A percentile compares a stretch with the other conserved stretches of the same genome.
These are phyloP conservation scores for Andrena fulva DNA, from an alignment of 2,888 invertebrate species.

Conservation along the genomic window DNA sequence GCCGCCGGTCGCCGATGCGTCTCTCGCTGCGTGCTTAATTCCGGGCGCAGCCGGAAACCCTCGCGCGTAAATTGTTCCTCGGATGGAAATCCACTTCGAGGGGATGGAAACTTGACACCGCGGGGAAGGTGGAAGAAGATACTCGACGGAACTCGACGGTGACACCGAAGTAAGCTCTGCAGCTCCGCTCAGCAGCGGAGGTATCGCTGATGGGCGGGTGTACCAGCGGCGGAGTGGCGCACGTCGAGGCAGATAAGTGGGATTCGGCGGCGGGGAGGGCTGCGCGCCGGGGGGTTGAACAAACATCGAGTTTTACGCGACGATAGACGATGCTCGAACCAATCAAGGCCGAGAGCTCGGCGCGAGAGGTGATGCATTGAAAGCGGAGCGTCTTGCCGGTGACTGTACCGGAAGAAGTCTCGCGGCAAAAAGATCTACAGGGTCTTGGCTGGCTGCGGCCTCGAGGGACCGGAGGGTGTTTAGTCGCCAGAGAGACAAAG, in stretches of 20 bases:
- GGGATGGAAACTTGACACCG: not conserved
- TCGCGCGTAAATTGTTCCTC: not conserved
- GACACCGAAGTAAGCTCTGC: no score
- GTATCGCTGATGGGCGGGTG: no score
- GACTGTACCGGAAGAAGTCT: constrained; percentile 77
- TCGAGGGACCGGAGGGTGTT: constrained; percentile 68
- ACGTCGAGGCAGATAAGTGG: no score
- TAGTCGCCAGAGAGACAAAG: constrained; percentile 73
- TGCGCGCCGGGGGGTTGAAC: not conserved
- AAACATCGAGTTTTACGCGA: not conserved
- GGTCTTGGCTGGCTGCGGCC: constrained; percentile 64
- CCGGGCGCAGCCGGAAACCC: not conserved
- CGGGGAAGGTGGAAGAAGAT: no score
- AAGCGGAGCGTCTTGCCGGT: constrained; percentile 52
- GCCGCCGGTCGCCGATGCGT: constrained; percentile 2
- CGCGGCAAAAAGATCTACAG: constrained; percentile 70
- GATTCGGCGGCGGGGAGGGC: no score
- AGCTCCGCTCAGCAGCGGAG: no score
- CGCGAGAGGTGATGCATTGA: not conserved
- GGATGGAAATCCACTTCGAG: not conserved
- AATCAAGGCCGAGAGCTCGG: constrained; percentile 3
- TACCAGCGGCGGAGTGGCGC: no score
- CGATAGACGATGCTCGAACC: not conserved
- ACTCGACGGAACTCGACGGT: no score
- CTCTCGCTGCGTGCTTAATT: constrained; percentile 14